phyloP scores from a whole-genome alignment of 2,888 invertebrate species.

The Apocheima hispidaria region DNA sequence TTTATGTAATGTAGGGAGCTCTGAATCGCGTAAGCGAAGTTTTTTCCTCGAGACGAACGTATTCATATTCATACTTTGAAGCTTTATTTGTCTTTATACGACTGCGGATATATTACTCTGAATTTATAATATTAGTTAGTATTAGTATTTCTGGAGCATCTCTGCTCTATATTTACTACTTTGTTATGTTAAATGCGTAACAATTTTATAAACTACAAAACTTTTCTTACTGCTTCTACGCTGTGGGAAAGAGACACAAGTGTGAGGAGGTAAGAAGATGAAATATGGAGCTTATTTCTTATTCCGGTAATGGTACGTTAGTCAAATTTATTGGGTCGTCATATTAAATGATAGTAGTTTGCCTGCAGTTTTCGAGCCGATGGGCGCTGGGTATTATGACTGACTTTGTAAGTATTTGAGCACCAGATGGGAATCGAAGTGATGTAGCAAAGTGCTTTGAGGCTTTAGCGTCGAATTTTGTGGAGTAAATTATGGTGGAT shows the following conservation, averaged over 20 bases:
- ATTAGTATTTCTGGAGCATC: too few species aligned
- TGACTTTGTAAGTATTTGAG: conserved; percentile 9
- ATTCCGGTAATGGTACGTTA: conserved; percentile 31
- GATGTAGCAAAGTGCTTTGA: conserved; percentile 4
- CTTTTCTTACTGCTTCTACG: background rate
- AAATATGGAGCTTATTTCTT: conserved; percentile 37
- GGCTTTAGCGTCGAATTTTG: background rate
- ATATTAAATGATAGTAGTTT: conserved; percentile 32
- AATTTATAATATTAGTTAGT: too few species aligned
- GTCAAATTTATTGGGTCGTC: conserved; percentile 34
- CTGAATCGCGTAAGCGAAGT: too few species aligned
- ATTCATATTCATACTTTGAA: too few species aligned
- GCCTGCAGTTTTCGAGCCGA: conserved; percentile 18
- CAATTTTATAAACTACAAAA: background rate
- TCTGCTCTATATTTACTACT: too few species aligned
- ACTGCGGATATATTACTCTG: too few species aligned
- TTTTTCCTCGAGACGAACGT: too few species aligned
- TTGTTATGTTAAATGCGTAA: background rate
- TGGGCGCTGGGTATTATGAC: conserved; percentile 9
- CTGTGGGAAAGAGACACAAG: conserved; percentile 29
- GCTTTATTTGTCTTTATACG: too few species aligned
- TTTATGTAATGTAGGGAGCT: too few species aligned
- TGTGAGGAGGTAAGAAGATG: conserved; percentile 33
- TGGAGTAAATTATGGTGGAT: background rate
- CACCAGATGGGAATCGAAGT: conserved; percentile 4